Evolutionary conservation across 2,888 invertebrate genomes (phyloP).

Genomic region (Papilio protenor): DNA sequence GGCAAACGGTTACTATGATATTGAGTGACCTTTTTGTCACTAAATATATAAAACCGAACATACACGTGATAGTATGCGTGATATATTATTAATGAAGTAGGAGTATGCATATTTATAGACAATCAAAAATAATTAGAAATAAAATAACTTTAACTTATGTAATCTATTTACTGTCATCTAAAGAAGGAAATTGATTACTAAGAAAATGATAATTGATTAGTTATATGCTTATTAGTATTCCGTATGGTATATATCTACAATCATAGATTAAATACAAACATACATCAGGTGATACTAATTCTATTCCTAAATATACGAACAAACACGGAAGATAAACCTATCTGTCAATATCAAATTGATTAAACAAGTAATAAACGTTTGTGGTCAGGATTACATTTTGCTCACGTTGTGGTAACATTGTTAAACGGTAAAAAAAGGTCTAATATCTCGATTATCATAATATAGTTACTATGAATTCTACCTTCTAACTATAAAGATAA

Average conservation of each 20-base stretch:
- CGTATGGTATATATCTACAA: conserved; percentile 2
- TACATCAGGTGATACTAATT: neutral
- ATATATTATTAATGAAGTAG: neutral
- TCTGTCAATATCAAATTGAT: conserved; percentile 1
- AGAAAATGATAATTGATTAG: neutral
- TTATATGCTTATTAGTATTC: conserved; percentile 35
- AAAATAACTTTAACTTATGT: neutral
- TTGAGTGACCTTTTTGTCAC: neutral
- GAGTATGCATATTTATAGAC: too few species aligned
- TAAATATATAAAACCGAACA: neutral
- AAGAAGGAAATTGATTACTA: conserved; percentile 24
- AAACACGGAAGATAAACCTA: neutral
- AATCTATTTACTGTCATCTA: neutral
- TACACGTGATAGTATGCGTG: neutral
- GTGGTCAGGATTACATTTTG: neutral
- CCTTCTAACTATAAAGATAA: too few species aligned
- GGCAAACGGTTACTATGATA: conserved; percentile 1
- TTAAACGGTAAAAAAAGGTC: neutral
- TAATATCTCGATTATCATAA: neutral
- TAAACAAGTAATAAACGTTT: neutral
- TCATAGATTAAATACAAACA: neutral
- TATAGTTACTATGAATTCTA: too few species aligned
- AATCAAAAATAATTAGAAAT: too few species aligned
- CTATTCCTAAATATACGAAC: neutral
- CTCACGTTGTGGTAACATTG: neutral